A percentile compares a stretch with the other conserved stretches of the same genome.
Conservation (phyloP, 2,888 invertebrate genomes). For the Pyrrhosoma nymphula region DNA sequence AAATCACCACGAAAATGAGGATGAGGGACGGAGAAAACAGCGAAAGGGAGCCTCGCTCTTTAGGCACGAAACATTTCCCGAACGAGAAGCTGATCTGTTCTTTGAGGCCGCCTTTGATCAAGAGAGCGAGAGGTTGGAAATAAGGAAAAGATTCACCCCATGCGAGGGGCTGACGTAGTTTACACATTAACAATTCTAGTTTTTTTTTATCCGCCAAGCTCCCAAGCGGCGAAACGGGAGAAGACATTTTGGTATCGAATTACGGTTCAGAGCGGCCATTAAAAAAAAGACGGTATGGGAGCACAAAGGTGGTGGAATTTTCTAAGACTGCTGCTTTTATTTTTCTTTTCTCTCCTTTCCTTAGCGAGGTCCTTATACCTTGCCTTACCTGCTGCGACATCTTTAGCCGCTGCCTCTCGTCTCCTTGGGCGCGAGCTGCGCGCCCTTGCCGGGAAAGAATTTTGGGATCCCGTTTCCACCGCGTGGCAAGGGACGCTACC, state of each 20-base stretch:
- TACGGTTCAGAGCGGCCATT: constrained; percentile 58
- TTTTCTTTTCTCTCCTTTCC: neutral
- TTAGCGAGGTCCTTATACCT: neutral
- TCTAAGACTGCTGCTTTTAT: neutral
- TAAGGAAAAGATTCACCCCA: neutral
- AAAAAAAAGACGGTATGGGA: constrained; percentile 7
- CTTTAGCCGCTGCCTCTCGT: neutral
- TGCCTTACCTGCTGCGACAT: neutral
- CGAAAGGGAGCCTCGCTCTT: neutral
- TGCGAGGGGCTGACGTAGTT: neutral
- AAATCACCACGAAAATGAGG: neutral
- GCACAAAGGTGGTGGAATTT: constrained; percentile 27
- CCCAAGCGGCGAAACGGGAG: neutral
- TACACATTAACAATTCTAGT: neutral
- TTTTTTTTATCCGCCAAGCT: neutral
- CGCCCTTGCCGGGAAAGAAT: neutral
- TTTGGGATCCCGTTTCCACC: constrained; percentile 6
- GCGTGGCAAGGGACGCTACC: neutral
- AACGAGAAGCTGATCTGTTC: neutral
- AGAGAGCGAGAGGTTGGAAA: neutral
- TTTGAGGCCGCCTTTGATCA: neutral
- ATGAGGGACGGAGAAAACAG: neutral
- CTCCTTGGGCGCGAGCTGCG: neutral
- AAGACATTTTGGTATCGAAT: constrained; percentile 54
- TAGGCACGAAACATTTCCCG: neutral